phyloP scores from a whole-genome alignment of 1,140 invertebrate species.

The Leptinotarsa defecta region DNA sequence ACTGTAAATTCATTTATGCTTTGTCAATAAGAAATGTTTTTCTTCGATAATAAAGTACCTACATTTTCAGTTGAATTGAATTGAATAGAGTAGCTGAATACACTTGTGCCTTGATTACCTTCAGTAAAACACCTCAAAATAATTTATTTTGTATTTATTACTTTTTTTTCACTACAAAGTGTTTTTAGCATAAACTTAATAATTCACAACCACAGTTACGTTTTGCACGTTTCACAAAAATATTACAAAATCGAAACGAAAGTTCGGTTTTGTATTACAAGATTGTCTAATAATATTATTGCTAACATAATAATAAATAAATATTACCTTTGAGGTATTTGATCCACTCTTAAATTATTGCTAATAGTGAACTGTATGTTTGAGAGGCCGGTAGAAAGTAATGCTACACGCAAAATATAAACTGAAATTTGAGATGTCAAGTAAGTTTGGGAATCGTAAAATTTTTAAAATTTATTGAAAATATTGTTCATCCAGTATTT shows the following conservation, averaged over 20 bases:
- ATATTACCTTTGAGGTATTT: not conserved
- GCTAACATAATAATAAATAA: conserved; percentile 11
- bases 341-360: not conserved
- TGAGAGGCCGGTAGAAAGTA: not conserved
- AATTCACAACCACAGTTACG: conserved; percentile 30
- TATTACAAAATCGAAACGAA: conserved; percentile 15
- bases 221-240: conserved; percentile 21
- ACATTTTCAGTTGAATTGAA: no score
- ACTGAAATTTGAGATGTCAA: no score
- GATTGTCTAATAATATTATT: conserved; percentile 27
- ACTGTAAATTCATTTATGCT: no score
- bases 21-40: no score
- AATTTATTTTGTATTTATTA: conserved; percentile 9
- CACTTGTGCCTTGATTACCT: no score
- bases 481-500: no score
- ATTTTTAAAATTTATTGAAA: no score
- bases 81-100: no score
- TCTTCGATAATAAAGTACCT: no score
- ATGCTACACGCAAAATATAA: no score
- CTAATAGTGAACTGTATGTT: not conserved
- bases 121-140: no score
- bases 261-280: conserved; percentile 23
- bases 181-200: conserved; percentile 25
- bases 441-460: no score
- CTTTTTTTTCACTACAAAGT: conserved; percentile 22